A percentile compares a stretch with the other conserved stretches of the same genome.
Conservation (phyloP, 2,888 invertebrate genomes). For the Drosophila ustulata region DNA sequence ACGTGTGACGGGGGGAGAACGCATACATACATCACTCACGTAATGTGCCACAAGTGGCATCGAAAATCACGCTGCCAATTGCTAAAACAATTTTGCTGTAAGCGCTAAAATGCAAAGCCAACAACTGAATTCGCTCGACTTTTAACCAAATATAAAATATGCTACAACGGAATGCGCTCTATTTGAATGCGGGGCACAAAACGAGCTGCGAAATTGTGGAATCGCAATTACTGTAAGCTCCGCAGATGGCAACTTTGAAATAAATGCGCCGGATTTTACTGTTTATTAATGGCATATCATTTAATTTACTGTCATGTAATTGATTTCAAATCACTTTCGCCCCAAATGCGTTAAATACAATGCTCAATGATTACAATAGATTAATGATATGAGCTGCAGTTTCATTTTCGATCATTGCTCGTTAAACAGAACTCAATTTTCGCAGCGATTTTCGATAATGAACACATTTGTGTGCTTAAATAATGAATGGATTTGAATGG, state of each 20-base stretch:
- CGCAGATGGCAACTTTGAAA: neutral
- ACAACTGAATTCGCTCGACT: slow-evolving; percentile 25
- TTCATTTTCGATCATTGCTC: neutral
- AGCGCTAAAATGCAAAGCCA: slow-evolving; percentile 40
- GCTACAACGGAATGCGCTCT: neutral
- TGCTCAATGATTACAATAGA: neutral
- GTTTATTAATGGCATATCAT: neutral
- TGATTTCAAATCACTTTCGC: neutral
- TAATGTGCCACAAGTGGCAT: slow-evolving; percentile 60
- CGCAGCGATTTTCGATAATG: neutral
- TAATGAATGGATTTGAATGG: neutral
- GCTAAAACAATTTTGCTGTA: slow-evolving; percentile 41
- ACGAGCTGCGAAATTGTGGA: neutral
- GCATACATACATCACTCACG: slow-evolving; percentile 13
- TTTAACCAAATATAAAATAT: slow-evolving; percentile 15
- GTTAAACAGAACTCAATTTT: neutral
- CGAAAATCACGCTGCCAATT: slow-evolving; percentile 38
- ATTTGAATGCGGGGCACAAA: neutral
- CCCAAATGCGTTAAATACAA: neutral
- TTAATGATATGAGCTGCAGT: neutral
- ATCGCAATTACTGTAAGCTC: neutral
- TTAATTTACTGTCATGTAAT: neutral
- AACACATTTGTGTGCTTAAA: neutral
- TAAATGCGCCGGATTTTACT: neutral
- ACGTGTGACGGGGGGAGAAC: neutral